Base-by-base conservation (phyloP, 2,113 vertebrate species). In the Leptocoma aspasia region DNA sequence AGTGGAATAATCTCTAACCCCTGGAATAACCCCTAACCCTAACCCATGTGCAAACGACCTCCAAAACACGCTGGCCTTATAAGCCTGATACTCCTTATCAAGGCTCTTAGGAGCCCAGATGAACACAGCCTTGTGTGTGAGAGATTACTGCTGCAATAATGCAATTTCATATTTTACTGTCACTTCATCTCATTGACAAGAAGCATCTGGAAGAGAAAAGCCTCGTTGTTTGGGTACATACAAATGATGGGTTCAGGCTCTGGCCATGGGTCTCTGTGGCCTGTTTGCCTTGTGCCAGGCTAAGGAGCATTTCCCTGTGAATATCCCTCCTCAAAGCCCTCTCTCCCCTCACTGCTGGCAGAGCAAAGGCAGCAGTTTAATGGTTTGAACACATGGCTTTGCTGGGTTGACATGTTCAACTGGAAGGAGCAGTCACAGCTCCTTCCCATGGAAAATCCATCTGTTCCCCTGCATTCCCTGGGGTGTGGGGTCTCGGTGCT, bases 391-490 rank as follows among this genome's bases (percentile, higher is more conserved):
- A 77, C 86, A 47, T 80, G 94, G 79, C 86, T 95, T 76, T 72
- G 82, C 7, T 11, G 64, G 77, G 92, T 86, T 90, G 89, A 90
- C 19, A 20, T 27, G 56, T 91, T 81, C 91, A 92, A 92, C 92
- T 90, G 94, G 91, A 95, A 86, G 91, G 56, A 91, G 89, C 92
- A 54, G 68, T 47, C 39, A 13, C 91, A 75, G 94, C 83, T 81
- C 89, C 94, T 95, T 95, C 94, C 95, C 92, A 92, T 94, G 91
- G 96, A 94, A 96, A 96, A 96, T 92, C 92, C 94, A 94, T 97
- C 96, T 92, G 94, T 95, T 96, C 95, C 92, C 92, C 90, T 77
- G 88, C 79, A 83, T 92, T 93, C 89, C 92, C 92, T 45, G 90
- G 90, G 52, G 89, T 7, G 39, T 47, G 89, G 90, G 90, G 94